Evolutionary conservation across 2,113 vertebrate genomes (phyloP), one percentile per base, ranked within the genome.

Genomic region (Solea solea): DNA sequence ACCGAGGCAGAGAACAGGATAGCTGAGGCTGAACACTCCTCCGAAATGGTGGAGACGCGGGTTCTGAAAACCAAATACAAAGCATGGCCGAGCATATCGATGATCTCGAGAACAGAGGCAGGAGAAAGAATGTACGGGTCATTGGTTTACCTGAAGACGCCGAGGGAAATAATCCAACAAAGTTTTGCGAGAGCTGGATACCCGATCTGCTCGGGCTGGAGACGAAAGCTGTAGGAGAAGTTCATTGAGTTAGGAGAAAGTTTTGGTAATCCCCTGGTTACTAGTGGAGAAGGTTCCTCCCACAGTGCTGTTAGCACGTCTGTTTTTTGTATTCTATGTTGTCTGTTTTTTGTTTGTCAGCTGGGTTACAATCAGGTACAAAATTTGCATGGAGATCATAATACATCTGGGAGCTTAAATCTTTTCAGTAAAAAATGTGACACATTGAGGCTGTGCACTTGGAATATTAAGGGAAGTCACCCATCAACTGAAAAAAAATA

Each of bases 191-290:
- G 13, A 53, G 49, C 13, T 44, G 50, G 40, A 10, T 65, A 25
- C 49, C 63, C 16, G 3, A 14, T 12, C 21, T 55, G 8, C 51
- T 46, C 6, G 7, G 8, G 11, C 3, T 54, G 13, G 63, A 65
- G n/a, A 54, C 50, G 15, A 55, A 66, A 21, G 51, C 10, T 44
- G 16, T 60, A 60, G 21, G 21, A 15, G 58, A 48, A 62, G 58
- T 28, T 61, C 45, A 4, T 1, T 7, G 27, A 46, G 42, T 45
- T 61, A 61, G 58, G 42, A 61, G 21, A 61, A 46, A 42, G 58
- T 61, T 15, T 27, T 46, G 42, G 42, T 61, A 46, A 61, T 61
- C 58, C 58, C 58, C 58, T 46, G 58, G 16, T 28, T 21, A n/a
- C n/a, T n/a, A n/a, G n/a, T n/a, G n/a, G n/a, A n/a, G n/a, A n/a